A percentile compares a stretch with the other conserved stretches of the same genome.
Conservation (phyloP, 2,113 vertebrate species). For the Chrysochloris asiatica region DNA sequence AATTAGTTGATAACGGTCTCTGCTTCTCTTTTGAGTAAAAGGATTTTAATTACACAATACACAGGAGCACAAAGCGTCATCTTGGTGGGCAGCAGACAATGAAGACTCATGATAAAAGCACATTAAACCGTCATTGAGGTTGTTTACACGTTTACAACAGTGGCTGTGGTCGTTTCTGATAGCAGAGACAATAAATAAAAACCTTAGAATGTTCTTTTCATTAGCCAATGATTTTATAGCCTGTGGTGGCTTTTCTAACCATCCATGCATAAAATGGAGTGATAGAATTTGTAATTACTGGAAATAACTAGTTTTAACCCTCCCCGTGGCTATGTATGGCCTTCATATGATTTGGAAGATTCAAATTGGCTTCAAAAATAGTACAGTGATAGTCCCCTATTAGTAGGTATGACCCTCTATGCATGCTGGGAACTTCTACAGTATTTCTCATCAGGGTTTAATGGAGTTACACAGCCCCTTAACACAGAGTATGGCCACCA, state of each 20-base stretch:
- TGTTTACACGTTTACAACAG: slow-evolving; percentile 77
- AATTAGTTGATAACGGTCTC: slow-evolving; percentile 70
- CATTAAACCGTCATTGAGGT: slow-evolving; percentile 72
- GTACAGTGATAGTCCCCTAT: not conserved
- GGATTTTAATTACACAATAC: slow-evolving; percentile 77
- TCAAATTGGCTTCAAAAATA: not conserved
- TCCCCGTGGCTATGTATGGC: slow-evolving; percentile 52
- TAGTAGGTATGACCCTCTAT: not conserved
- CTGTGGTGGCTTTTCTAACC: slow-evolving; percentile 71
- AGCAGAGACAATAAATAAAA: slow-evolving; percentile 81
- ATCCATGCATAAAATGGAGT: slow-evolving; percentile 75
- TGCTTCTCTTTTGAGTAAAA: slow-evolving; percentile 70
- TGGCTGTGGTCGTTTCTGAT: slow-evolving; percentile 68
- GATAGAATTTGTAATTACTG: slow-evolving; percentile 76
- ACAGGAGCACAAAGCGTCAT: slow-evolving; percentile 58
- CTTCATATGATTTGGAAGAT: slow-evolving; percentile 58
- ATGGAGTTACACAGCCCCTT: not conserved
- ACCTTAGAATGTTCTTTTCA: slow-evolving; percentile 78
- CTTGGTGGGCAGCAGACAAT: slow-evolving; percentile 58
- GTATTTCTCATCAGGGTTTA: not conserved
- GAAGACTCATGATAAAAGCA: slow-evolving; percentile 68
- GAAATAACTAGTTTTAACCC: slow-evolving; percentile 77
- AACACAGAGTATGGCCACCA: not conserved
- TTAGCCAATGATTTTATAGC: slow-evolving; percentile 79
- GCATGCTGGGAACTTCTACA: not conserved